These are phyloP conservation scores for Phaethon lepturus DNA, from an alignment of 2,113 vertebrate genomes.

Conservation along the genomic window DNA sequence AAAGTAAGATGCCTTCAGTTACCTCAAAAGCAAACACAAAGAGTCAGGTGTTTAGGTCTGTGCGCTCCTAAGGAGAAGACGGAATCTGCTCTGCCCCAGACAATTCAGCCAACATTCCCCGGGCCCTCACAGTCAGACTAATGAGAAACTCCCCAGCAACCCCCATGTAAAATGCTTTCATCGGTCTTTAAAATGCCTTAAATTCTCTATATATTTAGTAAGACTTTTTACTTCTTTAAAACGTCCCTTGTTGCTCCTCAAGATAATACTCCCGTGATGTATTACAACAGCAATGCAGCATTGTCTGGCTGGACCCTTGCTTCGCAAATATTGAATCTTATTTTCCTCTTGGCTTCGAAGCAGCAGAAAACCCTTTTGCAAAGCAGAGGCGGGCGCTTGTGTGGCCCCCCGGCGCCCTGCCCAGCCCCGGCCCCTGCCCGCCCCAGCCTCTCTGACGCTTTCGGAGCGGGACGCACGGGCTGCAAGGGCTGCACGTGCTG, in stretches of 20 bases:
- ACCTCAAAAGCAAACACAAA: slow-evolving; percentile 4
- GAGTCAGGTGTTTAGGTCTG: slow-evolving; percentile 61
- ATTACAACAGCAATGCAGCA: slow-evolving; percentile 35
- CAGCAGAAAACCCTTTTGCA: neutral
- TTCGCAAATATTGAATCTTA: neutral
- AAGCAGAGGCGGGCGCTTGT: neutral
- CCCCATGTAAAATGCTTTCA: slow-evolving; percentile 70
- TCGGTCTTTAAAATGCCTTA: slow-evolving; percentile 79
- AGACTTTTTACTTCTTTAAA: slow-evolving; percentile 73
- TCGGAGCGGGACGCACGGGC: rapidly evolving
- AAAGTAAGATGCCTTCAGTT: neutral
- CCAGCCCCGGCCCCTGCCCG: too few species aligned
- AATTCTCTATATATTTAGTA: slow-evolving; percentile 77
- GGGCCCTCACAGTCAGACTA: slow-evolving; percentile 63
- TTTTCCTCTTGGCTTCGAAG: neutral
- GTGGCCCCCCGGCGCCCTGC: neutral
- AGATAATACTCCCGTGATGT: slow-evolving; percentile 39
- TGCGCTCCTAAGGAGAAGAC: slow-evolving; percentile 50
- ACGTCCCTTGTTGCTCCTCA: slow-evolving; percentile 64
- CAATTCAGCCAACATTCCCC: slow-evolving; percentile 65
- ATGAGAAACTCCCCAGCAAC: slow-evolving; percentile 76
- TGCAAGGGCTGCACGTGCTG: neutral
- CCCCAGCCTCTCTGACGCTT: neutral
- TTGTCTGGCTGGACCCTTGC: neutral
- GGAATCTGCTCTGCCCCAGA: slow-evolving; percentile 67